Conservation (phyloP, 2,797 vertebrate species). For the Acanthiza pusilla region DNA sequence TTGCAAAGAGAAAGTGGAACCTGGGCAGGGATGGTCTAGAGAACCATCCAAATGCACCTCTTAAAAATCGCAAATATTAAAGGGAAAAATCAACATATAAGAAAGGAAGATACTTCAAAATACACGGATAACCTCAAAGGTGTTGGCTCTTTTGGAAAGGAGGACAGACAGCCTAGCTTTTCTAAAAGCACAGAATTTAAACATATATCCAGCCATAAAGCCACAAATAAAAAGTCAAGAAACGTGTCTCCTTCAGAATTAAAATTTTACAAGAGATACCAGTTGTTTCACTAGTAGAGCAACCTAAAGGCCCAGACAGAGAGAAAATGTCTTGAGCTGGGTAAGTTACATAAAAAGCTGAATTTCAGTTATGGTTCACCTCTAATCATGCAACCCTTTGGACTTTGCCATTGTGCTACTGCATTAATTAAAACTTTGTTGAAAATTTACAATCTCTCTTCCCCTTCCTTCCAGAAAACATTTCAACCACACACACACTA, state of each 20-base stretch:
- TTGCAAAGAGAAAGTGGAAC: not conserved
- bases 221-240: not conserved
- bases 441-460: not conserved
- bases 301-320: not conserved
- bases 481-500: not conserved
- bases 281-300: not conserved
- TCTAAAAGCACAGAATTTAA: not conserved
- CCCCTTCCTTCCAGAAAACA: not conserved
- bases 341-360: not conserved
- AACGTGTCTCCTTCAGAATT: not conserved
- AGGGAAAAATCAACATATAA: not conserved
- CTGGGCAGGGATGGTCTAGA: not conserved
- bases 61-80: not conserved
- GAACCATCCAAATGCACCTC: not conserved
- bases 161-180: not conserved
- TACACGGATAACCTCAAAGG: not conserved
- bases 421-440: not conserved
- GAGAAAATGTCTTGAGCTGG: not conserved
- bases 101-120: not conserved
- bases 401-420: not conserved
- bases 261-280: not conserved
- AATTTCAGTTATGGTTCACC: not conserved
- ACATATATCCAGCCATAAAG: not conserved
- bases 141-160: not conserved
- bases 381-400: not conserved